Base-by-base conservation (phyloP, 2,113 vertebrate genomes). In the Zapornia atra region DNA sequence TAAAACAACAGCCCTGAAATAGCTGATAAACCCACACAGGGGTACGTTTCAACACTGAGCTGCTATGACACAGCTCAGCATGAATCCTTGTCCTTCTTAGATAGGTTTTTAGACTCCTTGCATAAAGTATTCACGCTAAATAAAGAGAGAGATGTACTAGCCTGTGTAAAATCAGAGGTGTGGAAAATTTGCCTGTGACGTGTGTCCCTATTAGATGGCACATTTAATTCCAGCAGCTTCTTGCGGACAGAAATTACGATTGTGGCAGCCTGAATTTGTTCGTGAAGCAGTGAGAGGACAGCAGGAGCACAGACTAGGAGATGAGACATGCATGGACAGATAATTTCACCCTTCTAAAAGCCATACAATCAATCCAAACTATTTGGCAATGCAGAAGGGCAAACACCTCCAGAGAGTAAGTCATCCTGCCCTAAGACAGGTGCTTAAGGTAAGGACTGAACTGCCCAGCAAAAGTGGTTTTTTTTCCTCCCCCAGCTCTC, bases 1-100 rank as follows among this genome's bases (percentile, higher is more conserved):
- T 79, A 92, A 97, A 97, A 78, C 25, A 96, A 93, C 81, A 94
- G 89, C 84, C 90, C 5, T 69, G 63, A 88, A 89, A 82, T 42
- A 86, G 92, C 81, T 92, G 87, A 89, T 78, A 77, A 91, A 96
- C 22, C 63, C 79, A 34, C 60, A 36, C 53, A 22, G 11, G 51
- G 86, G 40, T 65, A 26, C 51, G 33, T 75, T 94, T 86, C 10
- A 9, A 80, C 61, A 84, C 69, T 69, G 50, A 91, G 22, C 69
- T 31, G 10, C 33, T 44, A 81, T 59, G 42, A 69, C 70, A 79
- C 51, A 76, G 26, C 76, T 90, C 46, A 86, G 25, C 22, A 22
- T 60, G 64, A 77, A 60, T 44, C 51, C 29, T 90, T 7, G 11
- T 5, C 8, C 22, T 82, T 48, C 15, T 82, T 2, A 72, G 60